Evolutionary conservation across 2,113 vertebrate genomes (phyloP).

Genomic region (Zeus faber): DNA sequence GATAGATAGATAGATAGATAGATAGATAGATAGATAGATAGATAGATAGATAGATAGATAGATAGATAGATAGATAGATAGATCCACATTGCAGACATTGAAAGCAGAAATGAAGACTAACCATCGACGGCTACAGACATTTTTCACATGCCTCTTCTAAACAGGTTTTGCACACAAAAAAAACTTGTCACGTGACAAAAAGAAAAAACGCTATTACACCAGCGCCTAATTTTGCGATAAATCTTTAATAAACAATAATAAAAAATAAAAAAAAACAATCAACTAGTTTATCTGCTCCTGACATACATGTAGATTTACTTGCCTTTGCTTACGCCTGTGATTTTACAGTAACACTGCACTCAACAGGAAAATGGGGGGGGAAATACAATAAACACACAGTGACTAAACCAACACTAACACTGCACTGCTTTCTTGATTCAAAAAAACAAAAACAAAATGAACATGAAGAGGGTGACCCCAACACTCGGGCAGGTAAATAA

Average conservation of each 20-base stretch:
- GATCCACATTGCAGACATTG: slow-evolving; percentile 17
- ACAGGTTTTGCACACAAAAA: slow-evolving; percentile 59
- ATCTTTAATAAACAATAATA: no score
- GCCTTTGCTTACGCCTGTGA: no score
- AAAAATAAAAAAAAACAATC: not conserved
- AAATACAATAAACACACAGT: not conserved
- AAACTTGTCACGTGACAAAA: no score
- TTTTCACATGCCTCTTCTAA: slow-evolving; percentile 43
- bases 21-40: not conserved
- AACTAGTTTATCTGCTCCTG: not conserved
- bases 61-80: not conserved
- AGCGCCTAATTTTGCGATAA: no score
- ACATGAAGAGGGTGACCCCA: not conserved
- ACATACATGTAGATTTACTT: not conserved
- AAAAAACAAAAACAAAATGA: not conserved
- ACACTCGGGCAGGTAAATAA: not conserved
- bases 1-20: slow-evolving; percentile 5
- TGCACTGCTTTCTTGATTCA: not conserved
- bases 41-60: not conserved
- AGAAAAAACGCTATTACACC: no score
- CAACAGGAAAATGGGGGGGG: not conserved
- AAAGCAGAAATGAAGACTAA: slow-evolving; percentile 51
- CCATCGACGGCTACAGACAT: slow-evolving; percentile 57
- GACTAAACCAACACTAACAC: not conserved
- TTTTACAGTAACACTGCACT: not conserved